Evolutionary conservation across 2,113 vertebrate genomes (phyloP).

Genomic region (Melanotaenia duboulayi): DNA sequence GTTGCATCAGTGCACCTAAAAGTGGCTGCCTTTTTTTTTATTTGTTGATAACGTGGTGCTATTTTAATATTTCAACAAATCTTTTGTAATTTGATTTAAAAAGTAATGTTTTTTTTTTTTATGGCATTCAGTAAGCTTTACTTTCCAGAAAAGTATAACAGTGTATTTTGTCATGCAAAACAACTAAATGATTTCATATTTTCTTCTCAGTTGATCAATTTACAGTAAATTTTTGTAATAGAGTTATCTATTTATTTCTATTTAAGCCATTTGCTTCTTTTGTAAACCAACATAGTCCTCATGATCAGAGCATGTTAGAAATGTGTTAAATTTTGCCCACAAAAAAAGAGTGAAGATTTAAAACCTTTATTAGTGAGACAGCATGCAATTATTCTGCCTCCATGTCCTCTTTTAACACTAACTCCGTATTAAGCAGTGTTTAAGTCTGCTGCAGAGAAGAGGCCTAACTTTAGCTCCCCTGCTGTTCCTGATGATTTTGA

Average conservation of each 20-base stretch:
- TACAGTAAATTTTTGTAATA: no score
- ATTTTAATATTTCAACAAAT: no score
- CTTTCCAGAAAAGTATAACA: no score
- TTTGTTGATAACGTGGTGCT: no score
- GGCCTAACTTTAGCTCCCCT: slow-evolving; percentile 46
- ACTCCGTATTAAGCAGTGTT: slow-evolving; percentile 56
- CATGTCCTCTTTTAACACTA: slow-evolving; percentile 50
- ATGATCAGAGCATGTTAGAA: slow-evolving; percentile 27
- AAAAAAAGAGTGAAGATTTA: slow-evolving; percentile 38
- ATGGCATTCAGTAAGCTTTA: no score
- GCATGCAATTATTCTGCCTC: slow-evolving; percentile 45
- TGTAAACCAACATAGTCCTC: slow-evolving; percentile 38
- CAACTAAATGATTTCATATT: no score
- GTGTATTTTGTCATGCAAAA: background rate
- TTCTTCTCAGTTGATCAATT: no score
- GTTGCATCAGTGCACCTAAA: no score
- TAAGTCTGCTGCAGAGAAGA: slow-evolving; percentile 43
- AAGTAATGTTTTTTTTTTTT: no score
- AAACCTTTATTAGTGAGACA: slow-evolving; percentile 43
- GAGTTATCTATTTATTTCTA: background rate
- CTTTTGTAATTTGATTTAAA: no score
- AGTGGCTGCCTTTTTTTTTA: no score
- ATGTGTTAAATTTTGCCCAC: slow-evolving; percentile 14
- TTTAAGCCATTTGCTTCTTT: background rate
- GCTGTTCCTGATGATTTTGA: slow-evolving; percentile 44